phyloP scores from a whole-genome alignment of 2,113 vertebrate genomes.

The Corythaixoides concolor region DNA sequence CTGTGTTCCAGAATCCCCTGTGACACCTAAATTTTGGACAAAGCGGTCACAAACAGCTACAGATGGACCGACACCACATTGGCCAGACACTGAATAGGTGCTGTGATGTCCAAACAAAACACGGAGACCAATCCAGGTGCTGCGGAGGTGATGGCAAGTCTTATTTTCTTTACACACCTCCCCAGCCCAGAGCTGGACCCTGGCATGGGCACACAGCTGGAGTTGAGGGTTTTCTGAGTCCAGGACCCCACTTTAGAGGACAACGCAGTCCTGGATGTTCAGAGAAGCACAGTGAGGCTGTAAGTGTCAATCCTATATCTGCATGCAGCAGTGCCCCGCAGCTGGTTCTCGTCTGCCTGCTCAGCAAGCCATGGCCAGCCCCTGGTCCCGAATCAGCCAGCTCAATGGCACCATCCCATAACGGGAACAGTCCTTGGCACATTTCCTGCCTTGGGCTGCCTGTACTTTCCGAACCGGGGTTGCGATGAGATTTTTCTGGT shows the following conservation, averaged over 20 bases:
- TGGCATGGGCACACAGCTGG: not conserved
- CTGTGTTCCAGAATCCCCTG: not conserved
- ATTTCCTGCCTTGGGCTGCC: not conserved
- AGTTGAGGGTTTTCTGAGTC: not conserved
- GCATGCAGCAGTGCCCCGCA: not conserved
- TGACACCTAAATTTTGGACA: not conserved
- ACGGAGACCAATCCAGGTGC: not conserved
- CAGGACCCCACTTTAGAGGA: not conserved
- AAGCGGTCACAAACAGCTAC: not conserved
- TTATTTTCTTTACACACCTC: not conserved
- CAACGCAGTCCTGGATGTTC: not conserved
- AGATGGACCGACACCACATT: fast-evolving
- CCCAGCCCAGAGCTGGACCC: not conserved
- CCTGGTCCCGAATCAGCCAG: not conserved
- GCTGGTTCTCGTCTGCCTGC: not conserved
- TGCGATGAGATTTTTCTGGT: not conserved
- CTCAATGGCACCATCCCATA: not conserved
- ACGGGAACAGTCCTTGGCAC: not conserved
- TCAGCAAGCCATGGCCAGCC: not conserved
- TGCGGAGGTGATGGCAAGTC: not conserved
- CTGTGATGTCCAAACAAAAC: not conserved
- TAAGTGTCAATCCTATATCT: not conserved
- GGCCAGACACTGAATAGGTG: not conserved
- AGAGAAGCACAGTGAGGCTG: not conserved
- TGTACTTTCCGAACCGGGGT: fast-evolving